phyloP scores from a whole-genome alignment of 2,797 vertebrate genomes.

The Sebastes iracundus region DNA sequence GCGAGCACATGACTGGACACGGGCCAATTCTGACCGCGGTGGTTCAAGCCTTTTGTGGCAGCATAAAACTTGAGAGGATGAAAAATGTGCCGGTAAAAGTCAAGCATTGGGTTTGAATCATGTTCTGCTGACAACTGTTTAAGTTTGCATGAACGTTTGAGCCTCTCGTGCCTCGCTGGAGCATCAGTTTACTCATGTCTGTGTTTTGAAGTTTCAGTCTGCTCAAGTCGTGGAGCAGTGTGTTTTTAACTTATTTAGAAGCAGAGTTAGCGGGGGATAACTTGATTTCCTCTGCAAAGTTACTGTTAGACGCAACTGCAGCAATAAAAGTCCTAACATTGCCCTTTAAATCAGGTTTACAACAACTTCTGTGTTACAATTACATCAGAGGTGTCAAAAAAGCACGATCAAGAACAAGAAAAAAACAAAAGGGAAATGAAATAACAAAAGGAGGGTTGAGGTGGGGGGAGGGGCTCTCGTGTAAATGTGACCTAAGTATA shows the following conservation, averaged over 20 bases:
- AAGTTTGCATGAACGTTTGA: slow-evolving; percentile 7
- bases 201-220: neutral
- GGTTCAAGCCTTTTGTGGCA: slow-evolving; percentile 8
- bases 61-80: slow-evolving; percentile 26
- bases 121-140: slow-evolving; percentile 12
- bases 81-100: slow-evolving; percentile 20
- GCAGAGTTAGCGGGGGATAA: neutral
- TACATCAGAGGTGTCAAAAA: slow-evolving; percentile 8
- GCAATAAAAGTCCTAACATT: neutral
- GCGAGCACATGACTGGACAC: slow-evolving; percentile 42
- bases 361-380: neutral
- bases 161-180: neutral
- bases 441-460: slow-evolving; percentile 38
- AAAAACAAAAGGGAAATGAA: slow-evolving; percentile 16
- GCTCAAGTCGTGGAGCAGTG: neutral
- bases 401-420: neutral
- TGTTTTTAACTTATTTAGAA: neutral
- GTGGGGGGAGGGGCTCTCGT: slow-evolving; percentile 30
- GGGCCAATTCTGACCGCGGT: slow-evolving; percentile 11
- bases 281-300: slow-evolving; percentile 19
- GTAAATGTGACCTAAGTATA: slow-evolving; percentile 73
- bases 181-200: neutral
- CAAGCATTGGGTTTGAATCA: slow-evolving; percentile 9
- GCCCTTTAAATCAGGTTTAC: slow-evolving; percentile 4
- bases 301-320: neutral